Evolutionary conservation across 1,140 invertebrate species (phyloP).

Genomic region (Acromyrmex heyeri): DNA sequence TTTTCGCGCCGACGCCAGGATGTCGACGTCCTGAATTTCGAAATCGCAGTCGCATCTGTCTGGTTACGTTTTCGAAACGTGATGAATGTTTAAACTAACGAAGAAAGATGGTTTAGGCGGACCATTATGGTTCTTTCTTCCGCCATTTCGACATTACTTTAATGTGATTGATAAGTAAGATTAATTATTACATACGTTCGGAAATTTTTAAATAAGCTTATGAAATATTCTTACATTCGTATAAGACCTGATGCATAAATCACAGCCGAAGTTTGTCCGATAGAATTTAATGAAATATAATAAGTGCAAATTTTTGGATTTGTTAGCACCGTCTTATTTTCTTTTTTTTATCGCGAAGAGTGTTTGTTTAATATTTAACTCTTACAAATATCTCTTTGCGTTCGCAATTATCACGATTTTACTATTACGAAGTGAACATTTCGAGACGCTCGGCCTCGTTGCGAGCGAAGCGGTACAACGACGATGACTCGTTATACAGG

Average conservation of each 20-base stretch:
- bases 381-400: neutral
- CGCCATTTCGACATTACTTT: neutral
- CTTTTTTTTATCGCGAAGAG: neutral
- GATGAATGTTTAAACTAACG: neutral
- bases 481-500: conserved; percentile 2
- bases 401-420: neutral
- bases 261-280: neutral
- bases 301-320: neutral
- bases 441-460: neutral
- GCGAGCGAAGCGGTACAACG: neutral
- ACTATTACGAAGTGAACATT: neutral
- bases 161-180: neutral
- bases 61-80: neutral
- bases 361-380: neutral
- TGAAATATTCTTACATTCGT: neutral
- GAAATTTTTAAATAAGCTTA: neutral
- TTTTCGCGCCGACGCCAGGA: conserved; percentile 5
- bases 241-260: neutral
- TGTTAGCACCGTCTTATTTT: neutral
- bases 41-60: neutral
- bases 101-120: neutral
- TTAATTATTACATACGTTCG: neutral
- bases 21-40: conserved; percentile 41
- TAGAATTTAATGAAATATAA: neutral
- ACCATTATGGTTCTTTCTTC: neutral